A percentile compares a stretch with the other conserved stretches of the same genome.
Conservation (phyloP, 2,888 invertebrate genomes). For the Exephanes ischioxanthus region DNA sequence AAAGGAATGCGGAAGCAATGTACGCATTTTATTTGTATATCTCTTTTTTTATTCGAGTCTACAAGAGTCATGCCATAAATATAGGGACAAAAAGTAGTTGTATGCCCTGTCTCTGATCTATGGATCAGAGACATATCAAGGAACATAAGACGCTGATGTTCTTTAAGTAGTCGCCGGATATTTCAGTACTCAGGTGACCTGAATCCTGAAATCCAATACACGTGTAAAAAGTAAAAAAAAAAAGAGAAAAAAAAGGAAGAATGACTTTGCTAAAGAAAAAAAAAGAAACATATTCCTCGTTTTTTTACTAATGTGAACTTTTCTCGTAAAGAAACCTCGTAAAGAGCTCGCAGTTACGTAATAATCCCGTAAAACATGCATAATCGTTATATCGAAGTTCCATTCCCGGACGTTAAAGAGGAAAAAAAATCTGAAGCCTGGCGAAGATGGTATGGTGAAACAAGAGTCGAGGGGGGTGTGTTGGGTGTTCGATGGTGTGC, state of each 20-base stretch:
- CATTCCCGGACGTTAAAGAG: slow-evolving; percentile 56
- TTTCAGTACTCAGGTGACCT: background rate
- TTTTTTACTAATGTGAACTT: background rate
- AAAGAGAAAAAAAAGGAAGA: background rate
- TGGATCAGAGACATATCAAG: background rate
- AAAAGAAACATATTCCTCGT: background rate
- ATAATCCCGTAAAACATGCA: slow-evolving; percentile 39
- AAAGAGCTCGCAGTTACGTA: slow-evolving; percentile 25
- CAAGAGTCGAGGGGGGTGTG: slow-evolving; percentile 42
- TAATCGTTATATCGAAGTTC: slow-evolving; percentile 59
- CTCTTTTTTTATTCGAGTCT: background rate
- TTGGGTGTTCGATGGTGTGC: slow-evolving; percentile 57
- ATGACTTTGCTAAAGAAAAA: background rate
- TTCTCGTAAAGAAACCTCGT: background rate
- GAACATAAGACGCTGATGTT: background rate
- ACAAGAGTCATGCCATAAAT: background rate
- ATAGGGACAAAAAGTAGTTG: background rate
- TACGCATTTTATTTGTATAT: background rate
- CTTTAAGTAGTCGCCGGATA: background rate
- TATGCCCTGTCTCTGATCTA: background rate
- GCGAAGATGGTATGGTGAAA: slow-evolving; percentile 48
- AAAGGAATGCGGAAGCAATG: background rate
- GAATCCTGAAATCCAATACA: slow-evolving; percentile 8
- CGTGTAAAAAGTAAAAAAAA: slow-evolving; percentile 1
- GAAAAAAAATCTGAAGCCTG: slow-evolving; percentile 35